Evolutionary conservation across 2,888 invertebrate species (phyloP).

Genomic region (Andricus curvator): DNA sequence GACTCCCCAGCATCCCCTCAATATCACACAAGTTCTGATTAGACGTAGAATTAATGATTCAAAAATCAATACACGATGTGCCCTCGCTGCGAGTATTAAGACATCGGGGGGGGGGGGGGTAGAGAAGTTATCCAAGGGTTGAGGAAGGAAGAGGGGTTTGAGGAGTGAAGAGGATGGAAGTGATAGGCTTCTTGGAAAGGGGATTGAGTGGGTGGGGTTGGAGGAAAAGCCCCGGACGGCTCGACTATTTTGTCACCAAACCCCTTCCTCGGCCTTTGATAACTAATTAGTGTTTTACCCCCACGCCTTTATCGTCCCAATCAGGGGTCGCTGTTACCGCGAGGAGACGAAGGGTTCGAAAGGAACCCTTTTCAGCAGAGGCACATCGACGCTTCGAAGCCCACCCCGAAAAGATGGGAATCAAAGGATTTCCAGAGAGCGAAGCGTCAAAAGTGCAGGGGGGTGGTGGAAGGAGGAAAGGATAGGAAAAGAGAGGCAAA

Average conservation of each 20-base stretch:
- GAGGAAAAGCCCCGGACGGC: conserved; percentile 44
- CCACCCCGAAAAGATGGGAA: conserved; percentile 73
- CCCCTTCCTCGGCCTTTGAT: conserved; percentile 80
- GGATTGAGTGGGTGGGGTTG: conserved; percentile 43
- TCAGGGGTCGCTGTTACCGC: conserved; percentile 68
- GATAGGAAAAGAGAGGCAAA: conserved; percentile 45
- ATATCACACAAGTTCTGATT: conserved; percentile 73
- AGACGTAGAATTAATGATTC: conserved; percentile 78
- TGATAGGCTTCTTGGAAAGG: conserved; percentile 60
- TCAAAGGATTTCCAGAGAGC: conserved; percentile 75
- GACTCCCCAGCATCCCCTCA: conserved; percentile 62
- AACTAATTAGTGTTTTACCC: conserved; percentile 82
- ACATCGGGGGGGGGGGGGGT: conserved; percentile 58
- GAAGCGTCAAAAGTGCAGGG: conserved; percentile 73
- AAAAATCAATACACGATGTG: conserved; percentile 75
- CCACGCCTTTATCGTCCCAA: conserved; percentile 74
- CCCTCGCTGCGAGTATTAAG: conserved; percentile 70
- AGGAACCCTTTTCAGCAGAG: conserved; percentile 70
- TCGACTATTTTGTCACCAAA: conserved; percentile 76
- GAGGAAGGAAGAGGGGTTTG: conserved; percentile 38
- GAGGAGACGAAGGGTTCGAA: conserved; percentile 57
- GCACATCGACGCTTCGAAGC: conserved; percentile 70
- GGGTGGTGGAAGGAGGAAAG: conserved; percentile 46
- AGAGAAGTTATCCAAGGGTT: conserved; percentile 52
- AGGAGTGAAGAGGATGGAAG: conserved; percentile 47